phyloP scores from a whole-genome alignment of 2,113 vertebrate genomes.

The Myanophis thanlyinensis region DNA sequence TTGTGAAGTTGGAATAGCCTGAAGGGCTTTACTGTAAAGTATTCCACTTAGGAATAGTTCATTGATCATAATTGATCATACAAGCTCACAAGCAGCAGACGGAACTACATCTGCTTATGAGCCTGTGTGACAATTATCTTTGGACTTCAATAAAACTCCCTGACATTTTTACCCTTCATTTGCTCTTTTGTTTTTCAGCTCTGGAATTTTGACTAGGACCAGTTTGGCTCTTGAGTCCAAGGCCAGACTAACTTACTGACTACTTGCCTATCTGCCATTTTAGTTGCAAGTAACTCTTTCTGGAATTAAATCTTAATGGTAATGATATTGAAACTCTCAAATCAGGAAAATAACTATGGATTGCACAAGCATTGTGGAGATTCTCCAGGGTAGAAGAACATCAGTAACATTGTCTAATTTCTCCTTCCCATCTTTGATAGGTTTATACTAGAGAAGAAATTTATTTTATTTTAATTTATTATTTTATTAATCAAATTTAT shows the following conservation, averaged over 20 bases:
- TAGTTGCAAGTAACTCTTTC: neutral
- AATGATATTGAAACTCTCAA: neutral
- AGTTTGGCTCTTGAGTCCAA: neutral
- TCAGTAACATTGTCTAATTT: neutral
- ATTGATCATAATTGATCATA: neutral
- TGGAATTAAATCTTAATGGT: neutral
- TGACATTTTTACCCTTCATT: neutral
- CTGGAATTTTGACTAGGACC: neutral
- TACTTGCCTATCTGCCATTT: neutral
- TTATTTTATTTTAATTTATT: neutral
- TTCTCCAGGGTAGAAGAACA: neutral
- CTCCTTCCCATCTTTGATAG: neutral
- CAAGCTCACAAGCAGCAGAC: neutral
- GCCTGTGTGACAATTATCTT: neutral
- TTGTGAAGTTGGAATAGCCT: neutral
- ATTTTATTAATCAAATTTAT: neutral
- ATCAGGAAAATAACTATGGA: neutral
- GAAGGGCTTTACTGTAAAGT: neutral
- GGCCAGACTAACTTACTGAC: neutral
- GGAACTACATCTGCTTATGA: neutral
- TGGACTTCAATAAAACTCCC: neutral
- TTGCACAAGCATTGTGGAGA: neutral
- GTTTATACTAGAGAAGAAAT: neutral
- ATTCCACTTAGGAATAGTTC: neutral
- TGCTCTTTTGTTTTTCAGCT: neutral